Evolutionary conservation across 2,113 vertebrate species (phyloP).

Genomic region (Psittacula cyanocephala): DNA sequence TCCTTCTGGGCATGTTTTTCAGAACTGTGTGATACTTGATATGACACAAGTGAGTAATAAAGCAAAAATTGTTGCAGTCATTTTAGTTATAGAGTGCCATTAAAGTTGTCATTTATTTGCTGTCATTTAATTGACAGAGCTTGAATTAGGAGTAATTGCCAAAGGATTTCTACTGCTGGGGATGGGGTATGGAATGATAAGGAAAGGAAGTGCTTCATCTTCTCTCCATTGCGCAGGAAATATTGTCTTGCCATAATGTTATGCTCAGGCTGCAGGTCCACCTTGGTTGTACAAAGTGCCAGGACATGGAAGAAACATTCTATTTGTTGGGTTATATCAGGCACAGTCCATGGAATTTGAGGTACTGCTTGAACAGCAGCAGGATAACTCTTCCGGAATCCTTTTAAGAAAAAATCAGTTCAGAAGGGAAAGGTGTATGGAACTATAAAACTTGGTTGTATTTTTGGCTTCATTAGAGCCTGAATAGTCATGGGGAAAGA

Average conservation of each 20-base stretch:
- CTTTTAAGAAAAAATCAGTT: neutral
- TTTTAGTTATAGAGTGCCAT: neutral
- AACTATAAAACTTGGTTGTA: neutral
- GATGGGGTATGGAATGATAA: neutral
- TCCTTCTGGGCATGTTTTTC: neutral
- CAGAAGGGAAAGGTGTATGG: neutral
- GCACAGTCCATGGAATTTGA: neutral
- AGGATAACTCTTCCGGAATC: neutral
- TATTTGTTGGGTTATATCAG: neutral
- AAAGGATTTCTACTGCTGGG: neutral
- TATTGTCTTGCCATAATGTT: neutral
- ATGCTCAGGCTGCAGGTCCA: neutral
- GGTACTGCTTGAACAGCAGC: neutral
- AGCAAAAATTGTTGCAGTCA: neutral
- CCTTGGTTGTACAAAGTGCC: neutral
- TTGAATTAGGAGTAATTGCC: neutral
- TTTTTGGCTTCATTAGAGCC: neutral
- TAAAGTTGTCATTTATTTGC: slow-evolving; percentile 22
- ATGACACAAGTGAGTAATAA: neutral
- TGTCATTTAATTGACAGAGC: slow-evolving; percentile 3
- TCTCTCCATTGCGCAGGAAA: neutral
- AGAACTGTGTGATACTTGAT: neutral
- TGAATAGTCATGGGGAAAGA: neutral
- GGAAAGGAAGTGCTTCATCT: neutral
- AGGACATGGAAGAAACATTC: neutral